Conservation (phyloP, 2,888 invertebrate species). For the Atrina japonica region DNA sequence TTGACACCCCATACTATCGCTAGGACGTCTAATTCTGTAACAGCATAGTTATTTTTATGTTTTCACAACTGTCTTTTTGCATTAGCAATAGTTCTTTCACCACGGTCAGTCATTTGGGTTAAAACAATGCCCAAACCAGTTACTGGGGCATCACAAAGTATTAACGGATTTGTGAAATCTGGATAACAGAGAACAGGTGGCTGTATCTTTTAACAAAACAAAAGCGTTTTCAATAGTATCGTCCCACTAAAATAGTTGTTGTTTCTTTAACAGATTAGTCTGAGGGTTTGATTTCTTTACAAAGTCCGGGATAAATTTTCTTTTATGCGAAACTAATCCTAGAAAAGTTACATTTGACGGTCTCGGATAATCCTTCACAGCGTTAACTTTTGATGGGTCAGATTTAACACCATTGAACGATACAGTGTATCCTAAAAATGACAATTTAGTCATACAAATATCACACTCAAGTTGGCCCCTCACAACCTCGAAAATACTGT, state of each 20-base stretch:
- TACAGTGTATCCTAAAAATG: slow-evolving; percentile 46
- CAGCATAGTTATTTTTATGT: slow-evolving; percentile 29
- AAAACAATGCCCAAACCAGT: slow-evolving; percentile 50
- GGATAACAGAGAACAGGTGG: slow-evolving; percentile 43
- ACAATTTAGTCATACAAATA: slow-evolving; percentile 36
- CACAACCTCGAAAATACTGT: slow-evolving; percentile 43
- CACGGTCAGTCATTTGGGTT: slow-evolving; percentile 37
- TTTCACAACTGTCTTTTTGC: slow-evolving; percentile 15
- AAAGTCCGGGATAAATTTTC: slow-evolving; percentile 44
- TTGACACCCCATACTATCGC: slow-evolving; percentile 49
- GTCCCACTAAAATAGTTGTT: slow-evolving; percentile 61
- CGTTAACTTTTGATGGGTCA: slow-evolving; percentile 30
- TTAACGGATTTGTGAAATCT: slow-evolving; percentile 38
- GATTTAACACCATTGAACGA: slow-evolving; percentile 37
- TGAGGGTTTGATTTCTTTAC: slow-evolving; percentile 29
- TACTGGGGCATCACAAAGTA: slow-evolving; percentile 54
- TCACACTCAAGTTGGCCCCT: slow-evolving; percentile 41
- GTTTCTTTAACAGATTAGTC: slow-evolving; percentile 23
- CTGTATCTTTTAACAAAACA: slow-evolving; percentile 59
- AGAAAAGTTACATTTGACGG: slow-evolving; percentile 40
- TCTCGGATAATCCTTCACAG: slow-evolving; percentile 34
- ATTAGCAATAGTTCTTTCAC: slow-evolving; percentile 22
- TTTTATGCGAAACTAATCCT: slow-evolving; percentile 45
- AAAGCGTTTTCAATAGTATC: slow-evolving; percentile 66
- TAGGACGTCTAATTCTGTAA: slow-evolving; percentile 46